phyloP scores from a whole-genome alignment of 2,888 invertebrate genomes.

The Augochlorella aurata region DNA sequence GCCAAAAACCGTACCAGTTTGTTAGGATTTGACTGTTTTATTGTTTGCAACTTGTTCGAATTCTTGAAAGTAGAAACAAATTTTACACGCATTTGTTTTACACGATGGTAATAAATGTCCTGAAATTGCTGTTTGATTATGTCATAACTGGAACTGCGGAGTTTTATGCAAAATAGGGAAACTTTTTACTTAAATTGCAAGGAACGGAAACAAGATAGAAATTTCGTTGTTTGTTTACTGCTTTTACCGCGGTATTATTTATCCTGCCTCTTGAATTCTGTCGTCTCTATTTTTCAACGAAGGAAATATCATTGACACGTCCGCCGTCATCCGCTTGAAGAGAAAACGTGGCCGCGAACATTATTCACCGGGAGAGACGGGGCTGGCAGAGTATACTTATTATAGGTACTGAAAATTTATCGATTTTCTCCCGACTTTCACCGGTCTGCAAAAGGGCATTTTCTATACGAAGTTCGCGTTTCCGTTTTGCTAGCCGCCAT shows the following conservation, averaged over 20 bases:
- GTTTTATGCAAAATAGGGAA: too few species aligned
- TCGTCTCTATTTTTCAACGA: neutral
- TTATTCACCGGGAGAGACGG: neutral
- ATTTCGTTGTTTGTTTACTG: too few species aligned
- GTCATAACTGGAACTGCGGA: too few species aligned
- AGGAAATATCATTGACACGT: neutral
- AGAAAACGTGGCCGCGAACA: neutral
- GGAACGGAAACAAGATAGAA: too few species aligned
- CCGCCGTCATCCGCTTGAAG: neutral
- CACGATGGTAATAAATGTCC: too few species aligned
- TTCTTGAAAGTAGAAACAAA: too few species aligned
- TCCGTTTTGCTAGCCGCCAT: neutral
- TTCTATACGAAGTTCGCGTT: neutral
- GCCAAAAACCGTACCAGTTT: too few species aligned
- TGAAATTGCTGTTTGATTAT: too few species aligned
- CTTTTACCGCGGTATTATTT: neutral
- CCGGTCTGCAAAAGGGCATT: slow-evolving; percentile 11
- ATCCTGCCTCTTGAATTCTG: neutral
- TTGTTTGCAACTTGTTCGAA: too few species aligned
- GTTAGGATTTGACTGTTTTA: too few species aligned
- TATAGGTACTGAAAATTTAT: neutral
- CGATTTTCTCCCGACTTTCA: slow-evolving; percentile 10
- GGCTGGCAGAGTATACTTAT: neutral
- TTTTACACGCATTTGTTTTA: too few species aligned
- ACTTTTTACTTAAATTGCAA: too few species aligned